Percentiles rank a stretch among this genome's conserved stretches.
Conservation (phyloP, 2,888 invertebrate genomes). For the Stenodera caucasica region DNA sequence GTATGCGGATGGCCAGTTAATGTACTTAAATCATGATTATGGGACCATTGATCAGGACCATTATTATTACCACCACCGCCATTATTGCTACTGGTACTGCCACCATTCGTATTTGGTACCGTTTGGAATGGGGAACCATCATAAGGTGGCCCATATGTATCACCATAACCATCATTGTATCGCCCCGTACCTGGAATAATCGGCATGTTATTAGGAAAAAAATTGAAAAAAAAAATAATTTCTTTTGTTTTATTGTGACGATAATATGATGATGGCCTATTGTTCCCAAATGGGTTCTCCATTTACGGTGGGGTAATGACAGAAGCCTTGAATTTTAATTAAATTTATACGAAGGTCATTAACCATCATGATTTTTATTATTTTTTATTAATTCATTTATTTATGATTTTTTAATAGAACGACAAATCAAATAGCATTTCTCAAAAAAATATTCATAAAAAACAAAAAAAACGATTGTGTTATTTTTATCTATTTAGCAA, state of each 20-base stretch:
- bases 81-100: background rate
- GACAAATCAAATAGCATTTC: conserved; percentile 3
- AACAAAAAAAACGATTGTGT: background rate
- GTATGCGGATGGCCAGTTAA: conserved; percentile 55
- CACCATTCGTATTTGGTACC: conserved; percentile 53
- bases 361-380: conserved; percentile 19
- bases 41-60: conserved; percentile 52
- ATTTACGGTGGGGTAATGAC: conserved; percentile 28
- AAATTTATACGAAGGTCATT: conserved; percentile 30
- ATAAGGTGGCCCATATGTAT: conserved; percentile 62
- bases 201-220: no score
- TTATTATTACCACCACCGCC: conserved; percentile 45
- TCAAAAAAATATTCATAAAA: no score
- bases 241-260: background rate
- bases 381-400: no score
- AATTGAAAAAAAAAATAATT: background rate
- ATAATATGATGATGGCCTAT: conserved; percentile 24
- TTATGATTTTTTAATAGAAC: background rate
- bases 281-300: conserved; percentile 33
- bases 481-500: background rate
- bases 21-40: conserved; percentile 48
- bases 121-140: conserved; percentile 74
- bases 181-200: conserved; percentile 51
- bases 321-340: conserved; percentile 31
- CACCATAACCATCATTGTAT: conserved; percentile 60